Percentiles rank a stretch among this genome's conserved stretches.
Conservation (phyloP, 2,888 invertebrate genomes). For the Ceriagrion tenellum region DNA sequence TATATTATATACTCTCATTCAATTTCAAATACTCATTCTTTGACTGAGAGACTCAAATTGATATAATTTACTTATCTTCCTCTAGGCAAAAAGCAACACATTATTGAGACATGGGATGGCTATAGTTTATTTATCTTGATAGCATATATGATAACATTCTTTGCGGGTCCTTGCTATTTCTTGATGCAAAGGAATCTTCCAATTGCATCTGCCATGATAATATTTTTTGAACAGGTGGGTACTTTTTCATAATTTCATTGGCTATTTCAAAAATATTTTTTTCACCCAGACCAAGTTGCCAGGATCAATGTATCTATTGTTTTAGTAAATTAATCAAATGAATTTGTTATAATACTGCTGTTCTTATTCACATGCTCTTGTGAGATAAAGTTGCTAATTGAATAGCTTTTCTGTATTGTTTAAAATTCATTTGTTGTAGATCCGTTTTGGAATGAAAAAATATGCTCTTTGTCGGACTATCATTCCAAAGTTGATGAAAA, state of each 20-base stretch:
- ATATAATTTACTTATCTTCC: background rate
- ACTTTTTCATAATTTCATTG: background rate
- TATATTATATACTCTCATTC: background rate
- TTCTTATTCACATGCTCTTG: too few species aligned
- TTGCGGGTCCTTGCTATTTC: background rate
- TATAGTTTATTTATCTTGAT: background rate
- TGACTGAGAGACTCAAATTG: background rate
- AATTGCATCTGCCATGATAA: background rate
- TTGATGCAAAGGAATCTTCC: constrained; percentile 2
- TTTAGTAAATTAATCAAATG: too few species aligned
- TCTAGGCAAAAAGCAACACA: background rate
- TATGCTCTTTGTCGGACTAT: constrained; percentile 90
- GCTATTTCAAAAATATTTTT: too few species aligned
- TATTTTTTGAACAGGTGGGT: background rate
- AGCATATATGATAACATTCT: background rate
- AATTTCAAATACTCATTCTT: background rate
- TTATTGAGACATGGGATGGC: background rate
- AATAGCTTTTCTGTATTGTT: background rate
- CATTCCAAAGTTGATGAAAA: constrained; percentile 80
- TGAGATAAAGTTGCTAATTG: too few species aligned
- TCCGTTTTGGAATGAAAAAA: constrained; percentile 92
- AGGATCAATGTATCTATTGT: too few species aligned
- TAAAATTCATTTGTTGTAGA: constrained; percentile 76
- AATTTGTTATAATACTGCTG: too few species aligned
- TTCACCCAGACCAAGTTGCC: too few species aligned